These are phyloP conservation scores for Neodiprion fabricii DNA, from an alignment of 1,140 invertebrate species.

Conservation along the genomic window DNA sequence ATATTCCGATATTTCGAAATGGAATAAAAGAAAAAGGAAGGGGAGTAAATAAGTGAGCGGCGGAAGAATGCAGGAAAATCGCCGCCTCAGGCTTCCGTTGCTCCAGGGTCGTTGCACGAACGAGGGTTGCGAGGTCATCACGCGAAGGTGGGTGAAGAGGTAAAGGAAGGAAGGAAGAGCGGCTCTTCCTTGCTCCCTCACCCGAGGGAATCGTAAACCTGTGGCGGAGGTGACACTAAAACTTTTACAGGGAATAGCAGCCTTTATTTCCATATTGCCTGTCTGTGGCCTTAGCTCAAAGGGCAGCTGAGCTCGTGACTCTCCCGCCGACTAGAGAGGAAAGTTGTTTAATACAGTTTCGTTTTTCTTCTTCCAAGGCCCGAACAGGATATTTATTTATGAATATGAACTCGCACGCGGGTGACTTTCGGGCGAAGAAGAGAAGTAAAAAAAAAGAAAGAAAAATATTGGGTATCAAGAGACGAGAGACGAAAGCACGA, in stretches of 20 bases:
- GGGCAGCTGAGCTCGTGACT: neutral
- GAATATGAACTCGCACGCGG: too few relatives aligned
- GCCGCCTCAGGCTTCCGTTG: neutral
- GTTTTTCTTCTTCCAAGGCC: neutral
- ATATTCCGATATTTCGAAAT: neutral
- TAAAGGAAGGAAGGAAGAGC: conserved; percentile 14
- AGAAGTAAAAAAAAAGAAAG: too few relatives aligned
- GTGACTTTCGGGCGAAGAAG: too few relatives aligned
- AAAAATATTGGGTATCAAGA: too few relatives aligned
- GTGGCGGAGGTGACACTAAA: conserved; percentile 35
- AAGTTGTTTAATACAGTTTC: neutral
- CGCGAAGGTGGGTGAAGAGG: conserved; percentile 10
- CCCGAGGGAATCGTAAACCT: conserved; percentile 34
- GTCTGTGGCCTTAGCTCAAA: conserved; percentile 28
- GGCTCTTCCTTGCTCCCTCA: neutral
- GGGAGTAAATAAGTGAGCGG: neutral
- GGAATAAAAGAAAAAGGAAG: conserved; percentile 15
- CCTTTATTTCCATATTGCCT: conserved; percentile 38
- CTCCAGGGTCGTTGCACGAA: neutral
- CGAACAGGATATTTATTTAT: too few relatives aligned
- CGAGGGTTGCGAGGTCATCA: conserved; percentile 13
- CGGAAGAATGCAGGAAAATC: neutral
- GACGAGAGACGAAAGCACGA: too few relatives aligned
- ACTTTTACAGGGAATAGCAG: conserved; percentile 30
- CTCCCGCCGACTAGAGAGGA: neutral